phyloP scores from a whole-genome alignment of 2,797 vertebrate species.

The Micromesistius poutassou region DNA sequence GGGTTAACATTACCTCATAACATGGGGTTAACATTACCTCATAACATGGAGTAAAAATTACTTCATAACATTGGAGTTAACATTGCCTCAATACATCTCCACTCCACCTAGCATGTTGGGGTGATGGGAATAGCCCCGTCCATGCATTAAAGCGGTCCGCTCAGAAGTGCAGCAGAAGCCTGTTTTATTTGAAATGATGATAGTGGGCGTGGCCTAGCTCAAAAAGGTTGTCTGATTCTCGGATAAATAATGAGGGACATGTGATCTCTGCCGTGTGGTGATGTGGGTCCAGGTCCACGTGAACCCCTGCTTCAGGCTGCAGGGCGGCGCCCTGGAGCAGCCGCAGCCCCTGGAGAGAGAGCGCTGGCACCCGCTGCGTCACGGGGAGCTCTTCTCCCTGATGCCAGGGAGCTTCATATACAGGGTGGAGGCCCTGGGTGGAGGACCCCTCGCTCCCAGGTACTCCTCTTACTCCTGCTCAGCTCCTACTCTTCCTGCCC shows the following conservation, averaged over 20 bases:
- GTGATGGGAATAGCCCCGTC: no score
- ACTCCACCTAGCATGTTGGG: no score
- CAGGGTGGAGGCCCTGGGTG: conserved; percentile 57
- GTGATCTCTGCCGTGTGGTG: background rate
- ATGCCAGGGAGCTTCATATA: conserved; percentile 77
- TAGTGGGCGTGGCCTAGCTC: no score
- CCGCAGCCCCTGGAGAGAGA: conserved; percentile 72
- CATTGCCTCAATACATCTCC: no score
- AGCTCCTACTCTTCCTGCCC: no score
- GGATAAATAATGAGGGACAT: background rate
- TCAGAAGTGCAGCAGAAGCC: no score
- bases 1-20: no score
- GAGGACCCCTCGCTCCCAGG: conserved; percentile 41
- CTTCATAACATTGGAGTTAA: no score
- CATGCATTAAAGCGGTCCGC: no score
- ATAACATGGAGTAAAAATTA: no score
- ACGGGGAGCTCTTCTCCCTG: conserved; percentile 79
- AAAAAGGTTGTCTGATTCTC: background rate
- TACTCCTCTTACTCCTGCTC: conserved; percentile 24
- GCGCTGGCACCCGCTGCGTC: conserved; percentile 68
- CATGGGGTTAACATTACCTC: no score
- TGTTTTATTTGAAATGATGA: no score
- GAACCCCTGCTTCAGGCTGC: conserved; percentile 81
- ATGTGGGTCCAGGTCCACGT: conserved; percentile 69
- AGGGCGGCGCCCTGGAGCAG: conserved; percentile 49